phyloP scores from a whole-genome alignment of 2,113 vertebrate genomes.

The Dasyornis broadbenti region DNA sequence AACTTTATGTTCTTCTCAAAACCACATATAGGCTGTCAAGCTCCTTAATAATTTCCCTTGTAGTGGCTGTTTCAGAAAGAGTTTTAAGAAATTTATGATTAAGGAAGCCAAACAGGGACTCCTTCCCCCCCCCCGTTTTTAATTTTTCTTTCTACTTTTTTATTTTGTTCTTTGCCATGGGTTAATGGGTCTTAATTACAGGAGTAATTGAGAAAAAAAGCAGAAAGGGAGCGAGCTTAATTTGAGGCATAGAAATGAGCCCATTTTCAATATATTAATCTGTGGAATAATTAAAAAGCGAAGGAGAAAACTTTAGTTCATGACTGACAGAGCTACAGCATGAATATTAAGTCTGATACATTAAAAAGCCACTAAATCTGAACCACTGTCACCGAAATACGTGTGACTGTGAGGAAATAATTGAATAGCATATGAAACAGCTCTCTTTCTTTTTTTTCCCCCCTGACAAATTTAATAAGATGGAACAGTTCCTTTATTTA shows the following conservation, averaged over 20 bases:
- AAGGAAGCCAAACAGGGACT: background rate
- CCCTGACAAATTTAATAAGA: background rate
- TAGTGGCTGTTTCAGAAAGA: background rate
- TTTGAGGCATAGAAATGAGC: constrained; percentile 5
- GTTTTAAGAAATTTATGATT: background rate
- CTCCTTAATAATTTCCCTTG: background rate
- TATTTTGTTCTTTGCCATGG: background rate
- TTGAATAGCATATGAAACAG: background rate
- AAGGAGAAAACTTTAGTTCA: background rate
- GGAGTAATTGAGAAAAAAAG: constrained; percentile 30
- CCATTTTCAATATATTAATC: constrained; percentile 43
- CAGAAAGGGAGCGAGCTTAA: constrained; percentile 27
- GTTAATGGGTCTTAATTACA: constrained; percentile 49
- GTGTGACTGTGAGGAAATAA: background rate
- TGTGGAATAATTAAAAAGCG: constrained; percentile 24
- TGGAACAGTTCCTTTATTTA: constrained; percentile 6
- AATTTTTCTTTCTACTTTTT: background rate
- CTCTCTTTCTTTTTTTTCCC: background rate
- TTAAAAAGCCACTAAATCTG: background rate
- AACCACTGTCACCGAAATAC: background rate
- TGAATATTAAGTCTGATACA: background rate
- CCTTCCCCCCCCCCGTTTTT: accelerated
- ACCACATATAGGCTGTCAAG: background rate
- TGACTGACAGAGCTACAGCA: background rate
- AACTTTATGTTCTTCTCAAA: constrained; percentile 35